These are phyloP conservation scores for Crax fasciolata DNA, from an alignment of 2,797 vertebrate genomes.

Conservation along the genomic window DNA sequence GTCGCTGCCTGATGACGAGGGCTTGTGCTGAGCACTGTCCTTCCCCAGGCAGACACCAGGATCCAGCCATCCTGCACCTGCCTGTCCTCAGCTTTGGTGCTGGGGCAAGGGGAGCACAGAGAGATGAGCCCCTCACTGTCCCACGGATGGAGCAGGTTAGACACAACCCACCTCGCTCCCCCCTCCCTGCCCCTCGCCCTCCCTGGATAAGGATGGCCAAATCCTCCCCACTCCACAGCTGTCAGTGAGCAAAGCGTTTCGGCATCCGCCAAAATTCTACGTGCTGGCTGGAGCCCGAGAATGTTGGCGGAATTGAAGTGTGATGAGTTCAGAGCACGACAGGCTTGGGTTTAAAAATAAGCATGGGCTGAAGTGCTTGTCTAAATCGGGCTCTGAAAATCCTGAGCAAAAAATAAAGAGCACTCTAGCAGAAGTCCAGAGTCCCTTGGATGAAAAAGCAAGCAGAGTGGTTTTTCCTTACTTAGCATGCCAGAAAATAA, in stretches of 20 bases:
- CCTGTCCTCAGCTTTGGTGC: not conserved
- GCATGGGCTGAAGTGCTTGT: not conserved
- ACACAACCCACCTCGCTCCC: not conserved
- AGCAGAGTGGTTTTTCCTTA: not conserved
- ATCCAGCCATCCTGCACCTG: too few species aligned
- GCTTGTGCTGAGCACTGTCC: too few species aligned
- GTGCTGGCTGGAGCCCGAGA: rapidly evolving
- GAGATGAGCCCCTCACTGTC: not conserved
- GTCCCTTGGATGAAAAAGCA: not conserved
- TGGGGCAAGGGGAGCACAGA: not conserved
- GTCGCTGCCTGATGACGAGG: too few species aligned
- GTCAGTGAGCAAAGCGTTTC: not conserved
- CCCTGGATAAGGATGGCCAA: not conserved
- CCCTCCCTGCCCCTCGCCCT: not conserved
- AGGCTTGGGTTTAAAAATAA: constrained; percentile 47
- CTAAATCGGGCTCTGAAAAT: constrained; percentile 10
- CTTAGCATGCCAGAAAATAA: constrained; percentile 17
- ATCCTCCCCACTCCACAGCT: not conserved
- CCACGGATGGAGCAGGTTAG: not conserved
- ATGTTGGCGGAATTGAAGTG: not conserved
- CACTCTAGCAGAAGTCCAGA: not conserved
- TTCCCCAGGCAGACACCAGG: too few species aligned
- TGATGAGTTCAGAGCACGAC: not conserved
- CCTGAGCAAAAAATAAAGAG: not conserved
- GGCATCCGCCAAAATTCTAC: rapidly evolving